Conservation (phyloP, 1,140 invertebrate genomes). For the Parapsyche elsis region DNA sequence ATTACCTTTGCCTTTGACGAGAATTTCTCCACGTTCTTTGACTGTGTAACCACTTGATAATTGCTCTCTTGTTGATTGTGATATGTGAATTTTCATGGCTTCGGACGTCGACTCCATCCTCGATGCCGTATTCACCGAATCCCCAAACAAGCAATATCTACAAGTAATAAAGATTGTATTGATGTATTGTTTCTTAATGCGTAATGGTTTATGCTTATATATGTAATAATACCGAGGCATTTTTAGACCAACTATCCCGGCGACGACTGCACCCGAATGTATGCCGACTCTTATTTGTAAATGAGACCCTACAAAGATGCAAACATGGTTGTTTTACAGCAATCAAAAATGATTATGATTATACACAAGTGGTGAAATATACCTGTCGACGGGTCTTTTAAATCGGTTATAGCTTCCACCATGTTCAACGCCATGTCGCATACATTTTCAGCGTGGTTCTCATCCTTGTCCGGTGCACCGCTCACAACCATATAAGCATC, state of each 20-base stretch:
- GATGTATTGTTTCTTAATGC: background rate
- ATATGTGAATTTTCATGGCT: constrained; percentile 95
- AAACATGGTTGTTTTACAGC: background rate
- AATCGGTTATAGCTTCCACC: constrained; percentile 90
- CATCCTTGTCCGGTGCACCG: constrained; percentile 90
- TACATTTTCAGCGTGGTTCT: constrained; percentile 91
- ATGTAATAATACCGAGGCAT: constrained; percentile 80
- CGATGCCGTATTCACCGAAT: constrained; percentile 92
- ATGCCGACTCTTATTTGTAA: constrained; percentile 90
- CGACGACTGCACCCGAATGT: constrained; percentile 91
- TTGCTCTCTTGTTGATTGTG: constrained; percentile 83
- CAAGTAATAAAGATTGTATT: background rate
- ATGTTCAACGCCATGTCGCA: constrained; percentile 97
- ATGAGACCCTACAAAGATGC: constrained; percentile 75
- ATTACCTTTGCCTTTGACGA: constrained; percentile 87
- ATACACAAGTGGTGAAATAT: constrained; percentile 41
- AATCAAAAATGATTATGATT: background rate
- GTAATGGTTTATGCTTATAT: background rate
- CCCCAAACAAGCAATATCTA: constrained; percentile 89
- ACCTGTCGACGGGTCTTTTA: constrained; percentile 92
- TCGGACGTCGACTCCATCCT: constrained; percentile 92
- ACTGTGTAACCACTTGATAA: constrained; percentile 82
- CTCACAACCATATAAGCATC: constrained; percentile 98
- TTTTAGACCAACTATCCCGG: constrained; percentile 94
- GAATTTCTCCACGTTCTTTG: constrained; percentile 83